Evolutionary conservation across 2,113 vertebrate species (phyloP), one percentile per base, ranked within the genome.

Genomic region (Siniperca knerii): DNA sequence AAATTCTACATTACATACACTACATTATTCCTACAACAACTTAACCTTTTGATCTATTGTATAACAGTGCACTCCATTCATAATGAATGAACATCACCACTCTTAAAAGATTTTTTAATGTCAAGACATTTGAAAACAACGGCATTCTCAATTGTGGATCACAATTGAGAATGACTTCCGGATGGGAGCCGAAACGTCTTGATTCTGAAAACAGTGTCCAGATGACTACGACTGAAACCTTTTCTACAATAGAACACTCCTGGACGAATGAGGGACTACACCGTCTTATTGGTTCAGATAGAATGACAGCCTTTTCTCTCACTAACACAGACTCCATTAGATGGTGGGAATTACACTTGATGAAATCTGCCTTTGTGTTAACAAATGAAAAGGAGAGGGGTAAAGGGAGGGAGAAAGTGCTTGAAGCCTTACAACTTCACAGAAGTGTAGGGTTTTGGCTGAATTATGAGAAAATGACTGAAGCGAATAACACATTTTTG

Each of bases 291-390:
- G 83, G 69, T 66, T 77, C n/a, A 44, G 76, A 79, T 44, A 20
- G 75, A 87, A 61, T 40, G 44, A 12, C 75, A 40, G 75, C 61
- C n/a, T 50, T 33, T 69, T 58, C 72, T 67, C 76, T 74, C 73
- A 66, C 48, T 78, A 52, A 9, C 88, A 73, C 66, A 64, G 65
- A 64, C 72, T 85, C 85, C 83, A 86, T 89, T 79, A 86, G 78
- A 80, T 9, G 60, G 29, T 76, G 76, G 60, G 78, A 87, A 86
- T 83, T 74, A 85, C n/a, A 23, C 60, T 72, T 86, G 58, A 72
- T 87, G 70, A 83, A 82, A 89, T 77, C 72, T 74, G 80, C 35
- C 77, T 77, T 81, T 70, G 77, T 58, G 61, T 67, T 81, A 81
- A 87, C 76, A 81, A 87, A 88, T 75, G 65, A 46, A 55, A 48